Base-by-base conservation (phyloP, 2,797 vertebrate species). In the Anabacerthia variegaticeps region DNA sequence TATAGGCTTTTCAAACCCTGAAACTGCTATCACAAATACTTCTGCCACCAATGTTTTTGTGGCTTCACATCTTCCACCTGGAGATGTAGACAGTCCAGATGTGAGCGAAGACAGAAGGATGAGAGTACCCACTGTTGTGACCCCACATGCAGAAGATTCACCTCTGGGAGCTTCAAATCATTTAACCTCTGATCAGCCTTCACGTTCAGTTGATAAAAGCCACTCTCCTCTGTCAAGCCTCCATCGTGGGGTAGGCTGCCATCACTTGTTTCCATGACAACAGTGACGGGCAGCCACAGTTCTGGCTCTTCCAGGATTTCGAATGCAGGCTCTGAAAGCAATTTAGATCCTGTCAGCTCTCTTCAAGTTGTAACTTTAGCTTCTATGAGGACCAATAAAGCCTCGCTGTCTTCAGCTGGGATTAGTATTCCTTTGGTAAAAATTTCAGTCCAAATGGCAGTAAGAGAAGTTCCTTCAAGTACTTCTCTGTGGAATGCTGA, bases 381-480 rank as follows among this genome's bases (percentile, higher is more conserved):
- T 87, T 94, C 91, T 83, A 39, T 3, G 0, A 92, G 92, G 96
- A 89, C 81, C 75, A 89, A 32, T 85, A 76, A 88, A 89, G 56
- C 56, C 2, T 49, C 89, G 55, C 52, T 88, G 26, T 94, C 92
- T 62, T 93, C 92, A 63, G 9, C 85, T 34, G 78, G 36, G 41
- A 34, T 65, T 81, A 79, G 49, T 63, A 51, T 86, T 93, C 89
- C 93, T 90, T 91, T 1, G 0, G 85, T 79, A 85, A 92, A 81
- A 78, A 43, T 66, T 68, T 72, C 74, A 49, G 19, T 7, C 27
- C 43, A 41, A 75, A 92, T 39, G 18, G 66, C 83, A 78, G 10
- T 41, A 51, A 43, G 44, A 96, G 74, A 93, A 93, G 72, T 78
- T 96, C 51, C 59, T 92, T 44, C 86, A 85, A 90, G 52, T 86